These are phyloP conservation scores for Papilio glaucus DNA, from an alignment of 1,140 invertebrate genomes.

Conservation along the genomic window DNA sequence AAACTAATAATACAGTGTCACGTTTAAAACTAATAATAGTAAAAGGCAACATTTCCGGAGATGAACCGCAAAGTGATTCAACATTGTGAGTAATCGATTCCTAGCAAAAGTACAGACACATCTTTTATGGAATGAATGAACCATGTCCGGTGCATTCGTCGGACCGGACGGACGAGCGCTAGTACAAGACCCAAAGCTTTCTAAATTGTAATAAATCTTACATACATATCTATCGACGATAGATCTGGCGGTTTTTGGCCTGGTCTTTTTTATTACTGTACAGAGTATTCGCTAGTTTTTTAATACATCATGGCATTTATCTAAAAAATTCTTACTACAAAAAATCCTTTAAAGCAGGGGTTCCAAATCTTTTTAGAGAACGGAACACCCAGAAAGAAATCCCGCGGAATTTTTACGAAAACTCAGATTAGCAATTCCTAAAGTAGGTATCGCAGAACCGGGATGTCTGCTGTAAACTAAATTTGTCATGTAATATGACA, in stretches of 20 bases:
- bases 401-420: no score
- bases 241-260: slow-evolving; percentile 10
- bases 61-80: slow-evolving; percentile 6
- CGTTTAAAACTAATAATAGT: not conserved
- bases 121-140: slow-evolving; percentile 23
- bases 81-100: slow-evolving; percentile 2
- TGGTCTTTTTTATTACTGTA: not conserved
- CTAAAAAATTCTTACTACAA: no score
- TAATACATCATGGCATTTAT: not conserved
- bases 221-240: slow-evolving; percentile 14
- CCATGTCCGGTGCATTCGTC: slow-evolving; percentile 24
- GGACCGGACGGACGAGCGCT: not conserved
- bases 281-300: not conserved
- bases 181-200: slow-evolving; percentile 28
- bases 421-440: no score
- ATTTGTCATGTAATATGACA: no score
- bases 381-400: no score
- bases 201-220: slow-evolving; percentile 27
- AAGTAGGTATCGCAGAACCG: no score
- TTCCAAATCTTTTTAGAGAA: no score
- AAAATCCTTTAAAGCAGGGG: no score
- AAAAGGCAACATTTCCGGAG: not conserved
- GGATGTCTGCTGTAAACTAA: no score
- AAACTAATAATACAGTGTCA: no score
- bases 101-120: slow-evolving; percentile 9